phyloP scores from a whole-genome alignment of 1,140 invertebrate species.

The Tigriopus japonicus region DNA sequence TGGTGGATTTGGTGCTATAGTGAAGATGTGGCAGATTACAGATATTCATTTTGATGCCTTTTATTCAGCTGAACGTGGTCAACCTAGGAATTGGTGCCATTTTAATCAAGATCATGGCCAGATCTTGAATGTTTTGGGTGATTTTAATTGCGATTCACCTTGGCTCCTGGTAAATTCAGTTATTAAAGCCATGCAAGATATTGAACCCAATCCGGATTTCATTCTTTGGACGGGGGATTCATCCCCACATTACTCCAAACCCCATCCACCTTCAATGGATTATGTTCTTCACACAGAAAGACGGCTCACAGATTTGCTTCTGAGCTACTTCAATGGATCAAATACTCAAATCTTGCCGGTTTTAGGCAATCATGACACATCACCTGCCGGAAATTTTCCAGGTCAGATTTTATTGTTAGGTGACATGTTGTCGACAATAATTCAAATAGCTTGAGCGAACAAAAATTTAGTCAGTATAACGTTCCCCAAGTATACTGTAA shows the following conservation, averaged over 20 bases:
- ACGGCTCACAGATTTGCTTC: background rate
- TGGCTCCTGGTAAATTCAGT: constrained; percentile 22
- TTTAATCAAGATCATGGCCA: too few relatives aligned
- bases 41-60: background rate
- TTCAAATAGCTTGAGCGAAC: too few relatives aligned
- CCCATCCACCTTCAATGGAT: background rate
- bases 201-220: constrained; percentile 24
- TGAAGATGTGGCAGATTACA: background rate
- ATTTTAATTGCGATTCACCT: constrained; percentile 26
- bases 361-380: constrained; percentile 1
- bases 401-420: background rate
- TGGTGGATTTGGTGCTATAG: too few relatives aligned
- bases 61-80: background rate
- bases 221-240: constrained; percentile 28
- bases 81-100: background rate
- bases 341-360: background rate
- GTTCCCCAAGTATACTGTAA: too few relatives aligned
- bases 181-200: constrained; percentile 22
- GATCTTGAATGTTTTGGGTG: constrained; percentile 19
- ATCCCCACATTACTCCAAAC: background rate
- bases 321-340: background rate
- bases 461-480: too few relatives aligned
- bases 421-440: too few relatives aligned
- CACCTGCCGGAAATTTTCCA: background rate
- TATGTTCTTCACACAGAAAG: background rate